phyloP scores from a whole-genome alignment of 2,113 vertebrate species.

The Gymnarchus niloticus region DNA sequence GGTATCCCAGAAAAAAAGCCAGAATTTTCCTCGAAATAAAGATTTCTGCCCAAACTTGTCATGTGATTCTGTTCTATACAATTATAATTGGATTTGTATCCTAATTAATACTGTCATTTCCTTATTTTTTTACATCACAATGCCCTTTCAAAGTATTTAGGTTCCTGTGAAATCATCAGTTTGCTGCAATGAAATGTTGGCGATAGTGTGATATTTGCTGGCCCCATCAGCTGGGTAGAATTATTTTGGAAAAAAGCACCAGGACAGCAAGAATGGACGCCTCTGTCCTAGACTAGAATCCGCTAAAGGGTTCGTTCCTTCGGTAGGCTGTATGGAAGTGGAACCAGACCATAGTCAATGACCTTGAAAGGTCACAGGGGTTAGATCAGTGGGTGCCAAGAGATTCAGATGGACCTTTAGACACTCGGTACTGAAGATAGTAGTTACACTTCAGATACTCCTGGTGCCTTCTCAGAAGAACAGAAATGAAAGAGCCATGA shows the following conservation, averaged over 20 bases:
- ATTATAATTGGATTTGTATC: no score
- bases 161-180: neutral
- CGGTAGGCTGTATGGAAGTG: no score
- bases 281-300: neutral
- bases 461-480: no score
- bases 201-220: neutral
- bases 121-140: neutral
- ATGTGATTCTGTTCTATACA: neutral
- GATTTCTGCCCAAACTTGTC: neutral
- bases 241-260: neutral
- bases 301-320: neutral
- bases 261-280: neutral
- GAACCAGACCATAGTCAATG: no score
- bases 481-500: no score
- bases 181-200: neutral
- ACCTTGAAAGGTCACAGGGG: no score
- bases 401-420: no score
- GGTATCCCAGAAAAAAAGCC: neutral
- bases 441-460: no score
- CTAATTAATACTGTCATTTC: neutral
- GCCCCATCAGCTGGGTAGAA: neutral
- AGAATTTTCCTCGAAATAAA: neutral
- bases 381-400: no score
- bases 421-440: no score
- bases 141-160: neutral